These are phyloP conservation scores for Dermatemys mawii DNA, from an alignment of 2,113 vertebrate genomes.

Conservation along the genomic window DNA sequence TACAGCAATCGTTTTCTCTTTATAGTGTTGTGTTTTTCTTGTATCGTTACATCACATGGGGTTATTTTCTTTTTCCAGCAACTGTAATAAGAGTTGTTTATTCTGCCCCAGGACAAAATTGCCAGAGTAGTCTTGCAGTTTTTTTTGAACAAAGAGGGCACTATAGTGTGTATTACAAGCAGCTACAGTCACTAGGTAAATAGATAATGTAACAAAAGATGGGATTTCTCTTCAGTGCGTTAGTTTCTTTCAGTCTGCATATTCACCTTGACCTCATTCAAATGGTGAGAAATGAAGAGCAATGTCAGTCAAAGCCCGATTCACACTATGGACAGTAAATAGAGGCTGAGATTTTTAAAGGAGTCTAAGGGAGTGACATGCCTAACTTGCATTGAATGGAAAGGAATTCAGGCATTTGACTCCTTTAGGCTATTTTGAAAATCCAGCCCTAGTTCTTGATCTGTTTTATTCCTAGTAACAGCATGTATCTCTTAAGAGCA, in stretches of 20 bases:
- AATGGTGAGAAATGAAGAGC: not conserved
- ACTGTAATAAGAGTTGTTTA: fast-evolving
- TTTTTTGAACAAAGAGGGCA: not conserved
- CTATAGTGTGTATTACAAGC: not conserved
- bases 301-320: not conserved
- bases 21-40: not conserved
- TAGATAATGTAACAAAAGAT: fast-evolving
- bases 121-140: not conserved
- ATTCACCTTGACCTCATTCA: not conserved
- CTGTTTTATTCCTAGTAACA: not conserved
- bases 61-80: fast-evolving
- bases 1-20: not conserved
- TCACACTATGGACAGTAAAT: not conserved
- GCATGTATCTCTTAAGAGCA: not conserved
- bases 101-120: fast-evolving
- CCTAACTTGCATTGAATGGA: not conserved
- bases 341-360: not conserved
- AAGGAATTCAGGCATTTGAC: not conserved
- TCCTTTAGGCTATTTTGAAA: not conserved
- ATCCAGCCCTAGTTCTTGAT: not conserved
- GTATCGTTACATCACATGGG: fast-evolving
- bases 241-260: not conserved
- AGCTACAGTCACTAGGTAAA: not conserved
- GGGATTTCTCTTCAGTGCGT: not conserved
- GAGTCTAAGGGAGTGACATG: no score